Evolutionary conservation across 2,888 invertebrate species (phyloP).

Genomic region (Hemaris fuciformis): DNA sequence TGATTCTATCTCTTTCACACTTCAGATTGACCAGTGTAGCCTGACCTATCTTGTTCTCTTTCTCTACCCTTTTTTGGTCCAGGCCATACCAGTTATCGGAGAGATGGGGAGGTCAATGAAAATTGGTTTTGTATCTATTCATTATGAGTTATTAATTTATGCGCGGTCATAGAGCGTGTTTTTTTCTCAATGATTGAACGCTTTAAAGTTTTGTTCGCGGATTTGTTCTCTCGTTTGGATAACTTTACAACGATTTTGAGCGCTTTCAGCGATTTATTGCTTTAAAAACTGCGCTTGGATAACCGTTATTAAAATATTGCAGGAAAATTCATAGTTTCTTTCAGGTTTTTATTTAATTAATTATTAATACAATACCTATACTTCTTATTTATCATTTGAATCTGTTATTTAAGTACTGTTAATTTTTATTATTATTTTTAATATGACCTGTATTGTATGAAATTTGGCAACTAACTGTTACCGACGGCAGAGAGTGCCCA

Average conservation of each 20-base stretch:
- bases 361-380: not conserved
- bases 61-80: conserved; percentile 17
- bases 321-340: not conserved
- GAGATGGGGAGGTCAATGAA: conserved; percentile 29
- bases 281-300: not conserved
- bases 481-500: not conserved
- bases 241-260: not conserved
- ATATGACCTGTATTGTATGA: not conserved
- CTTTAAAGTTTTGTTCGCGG: conserved; percentile 9
- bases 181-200: conserved; percentile 32
- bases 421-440: not conserved
- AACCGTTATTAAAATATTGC: not conserved
- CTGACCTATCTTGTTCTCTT: conserved; percentile 22
- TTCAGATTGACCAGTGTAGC: conserved; percentile 19
- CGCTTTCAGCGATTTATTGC: not conserved
- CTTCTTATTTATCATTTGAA: not conserved
- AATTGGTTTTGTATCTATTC: conserved; percentile 34
- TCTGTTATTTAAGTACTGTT: not conserved
- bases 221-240: conserved; percentile 9
- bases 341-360: not conserved
- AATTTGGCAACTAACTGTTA: not conserved
- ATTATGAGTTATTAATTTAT: conserved; percentile 70
- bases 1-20: conserved; percentile 52
- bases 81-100: not conserved
- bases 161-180: conserved; percentile 48